These are phyloP conservation scores for Caenorhabditis brenneri DNA, from an alignment of 1,140 invertebrate species.

Conservation along the genomic window DNA sequence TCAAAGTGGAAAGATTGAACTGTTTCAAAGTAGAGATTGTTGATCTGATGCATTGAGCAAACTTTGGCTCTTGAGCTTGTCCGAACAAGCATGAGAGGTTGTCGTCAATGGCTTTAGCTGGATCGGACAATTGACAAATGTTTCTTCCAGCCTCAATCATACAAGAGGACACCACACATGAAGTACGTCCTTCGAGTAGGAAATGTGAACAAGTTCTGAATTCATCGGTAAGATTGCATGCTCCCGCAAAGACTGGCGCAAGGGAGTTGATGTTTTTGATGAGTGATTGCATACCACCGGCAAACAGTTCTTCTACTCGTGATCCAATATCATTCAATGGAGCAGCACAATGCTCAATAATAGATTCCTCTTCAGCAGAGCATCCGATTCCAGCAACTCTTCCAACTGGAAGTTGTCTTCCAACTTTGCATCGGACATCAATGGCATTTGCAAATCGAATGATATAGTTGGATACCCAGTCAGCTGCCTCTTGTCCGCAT, in stretches of 20 bases:
- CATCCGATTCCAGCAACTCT: slow-evolving; percentile 58
- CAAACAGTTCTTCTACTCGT: slow-evolving; percentile 64
- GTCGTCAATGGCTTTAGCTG: slow-evolving; percentile 63
- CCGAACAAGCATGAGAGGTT: slow-evolving; percentile 66
- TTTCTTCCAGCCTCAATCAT: slow-evolving; percentile 63
- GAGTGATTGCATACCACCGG: slow-evolving; percentile 66
- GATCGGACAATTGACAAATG: slow-evolving; percentile 66
- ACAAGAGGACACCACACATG: slow-evolving; percentile 67
- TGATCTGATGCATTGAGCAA: slow-evolving; percentile 65
- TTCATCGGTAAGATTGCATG: slow-evolving; percentile 61
- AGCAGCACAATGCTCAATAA: slow-evolving; percentile 67
- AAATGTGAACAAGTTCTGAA: slow-evolving; percentile 48
- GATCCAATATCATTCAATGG: slow-evolving; percentile 63
- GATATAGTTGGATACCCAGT: slow-evolving; percentile 62
- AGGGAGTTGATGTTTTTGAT: slow-evolving; percentile 68
- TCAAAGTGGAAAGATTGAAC: slow-evolving; percentile 61
- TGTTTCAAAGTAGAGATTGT: slow-evolving; percentile 68
- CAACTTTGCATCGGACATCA: slow-evolving; percentile 60
- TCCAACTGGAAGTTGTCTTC: slow-evolving; percentile 50
- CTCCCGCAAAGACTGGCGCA: slow-evolving; percentile 69
- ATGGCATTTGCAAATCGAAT: slow-evolving; percentile 62
- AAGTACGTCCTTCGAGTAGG: slow-evolving; percentile 14
- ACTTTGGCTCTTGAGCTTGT: slow-evolving; percentile 65
- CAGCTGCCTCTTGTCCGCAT: slow-evolving; percentile 41
- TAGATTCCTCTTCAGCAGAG: slow-evolving; percentile 59